phyloP scores from a whole-genome alignment of 1,140 invertebrate genomes.

The Plodia interpunctella region DNA sequence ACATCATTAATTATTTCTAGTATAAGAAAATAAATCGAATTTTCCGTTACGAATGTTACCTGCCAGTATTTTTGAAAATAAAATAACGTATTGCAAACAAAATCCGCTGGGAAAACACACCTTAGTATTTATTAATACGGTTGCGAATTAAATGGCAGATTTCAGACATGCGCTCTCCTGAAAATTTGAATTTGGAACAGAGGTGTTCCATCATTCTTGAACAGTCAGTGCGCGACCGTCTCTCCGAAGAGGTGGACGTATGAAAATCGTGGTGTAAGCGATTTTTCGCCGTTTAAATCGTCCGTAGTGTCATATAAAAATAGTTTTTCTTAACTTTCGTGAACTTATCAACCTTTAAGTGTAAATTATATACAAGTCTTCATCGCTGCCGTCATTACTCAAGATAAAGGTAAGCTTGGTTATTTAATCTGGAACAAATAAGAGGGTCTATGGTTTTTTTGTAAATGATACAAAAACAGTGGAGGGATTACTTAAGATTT shows the following conservation, averaged over 20 bases:
- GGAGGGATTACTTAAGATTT: no score
- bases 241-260: conserved; percentile 18
- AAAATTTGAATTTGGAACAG: conserved; percentile 21
- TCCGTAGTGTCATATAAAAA: not conserved
- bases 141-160: not conserved
- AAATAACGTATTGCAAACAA: conserved; percentile 15
- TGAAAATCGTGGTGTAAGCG: not conserved
- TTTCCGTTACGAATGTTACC: conserved; percentile 30
- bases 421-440: not conserved
- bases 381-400: not conserved
- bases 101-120: not conserved
- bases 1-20: conserved; percentile 15
- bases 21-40: conserved; percentile 31
- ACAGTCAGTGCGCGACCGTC: conserved; percentile 24
- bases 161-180: conserved; percentile 32
- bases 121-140: conserved; percentile 8
- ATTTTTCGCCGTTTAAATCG: conserved; percentile 18
- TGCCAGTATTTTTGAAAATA: conserved; percentile 28
- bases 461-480: no score
- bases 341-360: not conserved
- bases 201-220: conserved; percentile 37
- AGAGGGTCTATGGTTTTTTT: not conserved
- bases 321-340: conserved; percentile 9
- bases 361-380: not conserved
- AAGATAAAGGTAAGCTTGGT: conserved; percentile 8